phyloP scores from a whole-genome alignment of 2,113 vertebrate genomes.

The Dipodomys ordii region DNA sequence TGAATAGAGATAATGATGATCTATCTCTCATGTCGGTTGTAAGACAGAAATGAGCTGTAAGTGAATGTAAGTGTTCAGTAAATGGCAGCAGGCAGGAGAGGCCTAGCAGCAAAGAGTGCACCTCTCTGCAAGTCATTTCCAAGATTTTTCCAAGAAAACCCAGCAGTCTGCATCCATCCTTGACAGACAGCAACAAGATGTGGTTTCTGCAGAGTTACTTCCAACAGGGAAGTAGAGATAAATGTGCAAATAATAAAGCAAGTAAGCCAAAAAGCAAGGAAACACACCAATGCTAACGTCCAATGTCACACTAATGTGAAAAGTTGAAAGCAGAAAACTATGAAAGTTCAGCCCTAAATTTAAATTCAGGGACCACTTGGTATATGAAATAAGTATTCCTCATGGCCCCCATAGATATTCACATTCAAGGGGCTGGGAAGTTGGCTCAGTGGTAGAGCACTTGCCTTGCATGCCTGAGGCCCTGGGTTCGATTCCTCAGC shows the following conservation, averaged over 20 bases:
- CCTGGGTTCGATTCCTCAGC: no score
- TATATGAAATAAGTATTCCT: slow-evolving; percentile 20
- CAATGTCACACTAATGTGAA: slow-evolving; percentile 8
- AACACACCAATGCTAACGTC: background rate
- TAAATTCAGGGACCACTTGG: background rate
- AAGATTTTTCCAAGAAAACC: background rate
- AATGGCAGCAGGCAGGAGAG: background rate
- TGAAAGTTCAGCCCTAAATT: slow-evolving; percentile 1
- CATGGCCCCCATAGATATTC: background rate
- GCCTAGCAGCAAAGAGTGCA: background rate
- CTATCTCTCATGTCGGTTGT: background rate
- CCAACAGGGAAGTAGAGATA: background rate
- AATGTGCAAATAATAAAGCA: slow-evolving; percentile 21
- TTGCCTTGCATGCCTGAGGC: no score
- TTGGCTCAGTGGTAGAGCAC: no score
- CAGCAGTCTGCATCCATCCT: background rate
- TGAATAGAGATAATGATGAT: background rate
- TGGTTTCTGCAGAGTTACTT: slow-evolving; percentile 29
- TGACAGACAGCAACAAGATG: background rate
- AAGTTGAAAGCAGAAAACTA: slow-evolving; percentile 43
- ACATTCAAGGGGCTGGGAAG: background rate
- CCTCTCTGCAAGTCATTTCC: background rate
- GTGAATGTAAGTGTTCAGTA: background rate
- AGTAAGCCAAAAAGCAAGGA: background rate
- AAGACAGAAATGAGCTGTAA: background rate